These are phyloP conservation scores for Sinocyclocheilus anophthalmus DNA, from an alignment of 2,113 vertebrate species.

Conservation along the genomic window DNA sequence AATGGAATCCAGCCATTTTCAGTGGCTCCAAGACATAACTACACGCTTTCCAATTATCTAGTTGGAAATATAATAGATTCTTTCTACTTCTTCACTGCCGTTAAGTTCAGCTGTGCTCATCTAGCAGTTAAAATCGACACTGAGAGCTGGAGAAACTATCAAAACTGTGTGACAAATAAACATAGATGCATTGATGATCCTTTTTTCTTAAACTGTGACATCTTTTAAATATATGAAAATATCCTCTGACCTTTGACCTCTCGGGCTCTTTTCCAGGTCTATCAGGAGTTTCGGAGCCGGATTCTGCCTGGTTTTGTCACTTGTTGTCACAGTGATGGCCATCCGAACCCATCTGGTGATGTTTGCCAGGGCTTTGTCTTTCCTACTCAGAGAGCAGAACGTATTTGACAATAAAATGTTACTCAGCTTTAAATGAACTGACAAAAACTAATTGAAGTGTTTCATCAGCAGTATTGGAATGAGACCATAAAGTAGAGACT, in stretches of 20 bases:
- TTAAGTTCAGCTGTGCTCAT: constrained; percentile 3
- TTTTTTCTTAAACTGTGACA: neutral
- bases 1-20: constrained; percentile 20
- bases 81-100: neutral
- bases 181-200: neutral
- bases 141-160: neutral
- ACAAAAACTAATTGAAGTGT: constrained; percentile 36
- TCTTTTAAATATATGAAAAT: neutral
- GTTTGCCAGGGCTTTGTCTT: constrained; percentile 24
- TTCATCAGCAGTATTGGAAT: constrained; percentile 38
- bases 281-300: too few relatives aligned
- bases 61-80: constrained; percentile 23
- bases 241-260: neutral
- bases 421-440: constrained; percentile 31
- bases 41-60: constrained; percentile 8
- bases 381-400: neutral
- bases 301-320: neutral
- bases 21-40: neutral
- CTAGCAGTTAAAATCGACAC: neutral
- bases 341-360: neutral
- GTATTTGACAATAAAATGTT: constrained; percentile 17
- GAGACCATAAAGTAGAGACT: constrained; percentile 33
- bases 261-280: neutral
- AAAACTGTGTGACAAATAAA: neutral
- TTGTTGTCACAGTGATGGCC: neutral